Evolutionary conservation across 1,140 invertebrate species (phyloP), one percentile per base, ranked within the genome.

Genomic region (Microplitis mediator): DNA sequence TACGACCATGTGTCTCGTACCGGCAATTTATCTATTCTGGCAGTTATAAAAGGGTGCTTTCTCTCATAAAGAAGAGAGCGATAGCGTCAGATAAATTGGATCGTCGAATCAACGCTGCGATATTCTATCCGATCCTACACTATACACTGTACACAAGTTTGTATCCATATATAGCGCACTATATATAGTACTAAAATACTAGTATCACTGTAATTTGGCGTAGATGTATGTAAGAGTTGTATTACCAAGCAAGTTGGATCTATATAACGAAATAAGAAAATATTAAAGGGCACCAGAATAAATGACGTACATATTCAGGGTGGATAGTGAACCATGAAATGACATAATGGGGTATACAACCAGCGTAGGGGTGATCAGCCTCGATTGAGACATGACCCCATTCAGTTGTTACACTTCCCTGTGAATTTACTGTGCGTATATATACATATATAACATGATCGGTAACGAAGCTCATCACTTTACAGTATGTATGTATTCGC

Each of bases 231-330:
- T 54, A 69, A 60, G 67, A 60, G 64, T 56, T 31, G 36, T 45
- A 5, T 45, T 45, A 45, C 39, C 1, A 9, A 45, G 6, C 39
- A 52, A 34, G 36, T 11, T 23, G 4, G 23, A 4, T 23, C 31
- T 52, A 51, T 14, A 60, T 35, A 34, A 58, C n/a, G 50, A 35
- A 23, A 51, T 51, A 66, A 71, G 64, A 66, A 71, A 5, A 64
- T 16, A 65, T 58, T 45, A 16, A 32, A 56, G 52, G 50, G 9
- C 51, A 34, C n/a, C 32, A 45, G 66, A 72, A 72, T 75, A 69
- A 72, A 75, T 72, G 67, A 72, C 67, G 56, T 71, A 67, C 35
- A 67, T 75, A 68, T 72, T 70, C 74, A 73, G 74, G 71, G 63
- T 71, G 71, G 54, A 73, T 63, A 39, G 35, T 70, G 56, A 34